Conservation (phyloP, 1,140 invertebrate species). For the Drosophila burlai region DNA sequence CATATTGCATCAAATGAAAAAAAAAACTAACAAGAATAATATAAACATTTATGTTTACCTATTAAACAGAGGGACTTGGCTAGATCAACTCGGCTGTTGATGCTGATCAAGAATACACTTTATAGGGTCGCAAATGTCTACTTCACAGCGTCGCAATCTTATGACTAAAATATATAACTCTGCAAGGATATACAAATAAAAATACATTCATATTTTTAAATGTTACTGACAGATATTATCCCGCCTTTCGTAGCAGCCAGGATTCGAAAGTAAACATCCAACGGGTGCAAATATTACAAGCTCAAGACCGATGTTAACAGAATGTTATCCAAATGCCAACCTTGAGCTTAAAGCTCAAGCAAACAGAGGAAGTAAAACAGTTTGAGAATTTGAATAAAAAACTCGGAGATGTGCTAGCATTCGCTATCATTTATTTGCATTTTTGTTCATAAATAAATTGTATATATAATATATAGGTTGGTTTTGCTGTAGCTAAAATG, state of each 20-base stretch:
- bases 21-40: no score
- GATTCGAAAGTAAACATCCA: neutral
- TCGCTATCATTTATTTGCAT: constrained; percentile 37
- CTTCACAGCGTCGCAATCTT: no score
- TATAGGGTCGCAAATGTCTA: no score
- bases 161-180: no score
- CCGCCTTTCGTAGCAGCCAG: neutral
- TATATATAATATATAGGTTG: constrained; percentile 18
- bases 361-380: neutral
- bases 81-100: no score
- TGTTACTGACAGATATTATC: neutral
- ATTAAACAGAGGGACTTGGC: no score
- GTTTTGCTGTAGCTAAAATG: constrained; percentile 27
- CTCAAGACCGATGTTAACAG: neutral
- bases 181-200: no score
- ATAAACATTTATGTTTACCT: no score
- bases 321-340: constrained; percentile 10
- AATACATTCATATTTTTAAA: no score
- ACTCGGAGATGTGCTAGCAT: constrained; percentile 7
- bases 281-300: neutral
- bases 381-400: constrained; percentile 1
- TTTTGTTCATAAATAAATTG: constrained; percentile 36
- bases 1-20: no score
- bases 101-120: no score
- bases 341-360: constrained; percentile 12